These are phyloP conservation scores for Sylvicola cinctus DNA, from an alignment of 2,888 invertebrate genomes.

Conservation along the genomic window DNA sequence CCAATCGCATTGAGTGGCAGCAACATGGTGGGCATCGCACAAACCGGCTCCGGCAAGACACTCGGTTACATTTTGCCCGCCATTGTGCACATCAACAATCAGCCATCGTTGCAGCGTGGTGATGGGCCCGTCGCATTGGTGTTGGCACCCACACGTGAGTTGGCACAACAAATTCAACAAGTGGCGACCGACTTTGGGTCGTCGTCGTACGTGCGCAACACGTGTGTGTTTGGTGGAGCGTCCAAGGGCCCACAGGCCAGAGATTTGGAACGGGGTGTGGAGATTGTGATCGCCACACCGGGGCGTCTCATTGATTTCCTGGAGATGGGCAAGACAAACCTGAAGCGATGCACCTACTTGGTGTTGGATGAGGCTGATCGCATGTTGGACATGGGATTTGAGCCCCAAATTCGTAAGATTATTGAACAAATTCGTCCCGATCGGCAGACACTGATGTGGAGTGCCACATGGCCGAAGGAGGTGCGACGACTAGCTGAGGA, in stretches of 20 bases:
- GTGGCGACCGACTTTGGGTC: constrained; percentile 67
- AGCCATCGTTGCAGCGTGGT: constrained; percentile 48
- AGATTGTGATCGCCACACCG: constrained; percentile 78
- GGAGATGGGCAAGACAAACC: constrained; percentile 50
- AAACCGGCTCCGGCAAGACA: constrained; percentile 67
- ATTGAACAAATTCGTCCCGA: constrained; percentile 85
- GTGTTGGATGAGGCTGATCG: constrained; percentile 84
- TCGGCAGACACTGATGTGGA: constrained; percentile 95
- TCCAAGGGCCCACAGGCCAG: constrained; percentile 55
- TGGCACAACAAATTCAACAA: constrained; percentile 64
- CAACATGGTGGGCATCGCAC: constrained; percentile 71
- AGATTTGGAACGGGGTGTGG: constrained; percentile 56
- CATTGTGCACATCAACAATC: constrained; percentile 70
- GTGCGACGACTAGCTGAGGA: constrained; percentile 81
- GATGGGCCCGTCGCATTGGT: constrained; percentile 72
- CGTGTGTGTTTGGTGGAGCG: constrained; percentile 86
- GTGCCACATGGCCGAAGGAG: constrained; percentile 98
- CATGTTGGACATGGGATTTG: constrained; percentile 97
- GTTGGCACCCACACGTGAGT: constrained; percentile 57
- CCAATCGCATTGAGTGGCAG: constrained; percentile 65
- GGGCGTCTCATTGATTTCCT: constrained; percentile 73
- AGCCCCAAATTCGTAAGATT: constrained; percentile 87
- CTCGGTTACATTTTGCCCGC: constrained; percentile 63
- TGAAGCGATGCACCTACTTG: constrained; percentile 60
- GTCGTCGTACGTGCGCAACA: constrained; percentile 52